Evolutionary conservation across 2,888 invertebrate species (phyloP).

Genomic region (Dolichomitus sp.): DNA sequence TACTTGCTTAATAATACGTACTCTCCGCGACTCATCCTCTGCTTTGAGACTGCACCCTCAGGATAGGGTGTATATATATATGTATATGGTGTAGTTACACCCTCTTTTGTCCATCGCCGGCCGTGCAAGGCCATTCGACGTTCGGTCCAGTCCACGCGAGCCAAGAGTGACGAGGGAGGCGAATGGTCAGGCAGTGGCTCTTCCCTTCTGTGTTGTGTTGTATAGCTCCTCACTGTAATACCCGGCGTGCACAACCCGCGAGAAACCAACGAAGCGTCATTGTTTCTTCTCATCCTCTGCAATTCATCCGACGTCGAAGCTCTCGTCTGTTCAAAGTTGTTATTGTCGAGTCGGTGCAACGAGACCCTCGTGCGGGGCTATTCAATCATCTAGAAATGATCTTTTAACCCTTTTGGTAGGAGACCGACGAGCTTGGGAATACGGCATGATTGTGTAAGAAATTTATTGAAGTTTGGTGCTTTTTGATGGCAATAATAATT

Average conservation of each 20-base stretch:
- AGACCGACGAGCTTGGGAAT: background rate
- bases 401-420: conserved; percentile 23
- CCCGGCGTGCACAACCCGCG: conserved; percentile 27
- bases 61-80: background rate
- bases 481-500: background rate
- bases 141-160: conserved; percentile 23
- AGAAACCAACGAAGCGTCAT: conserved; percentile 63
- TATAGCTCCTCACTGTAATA: conserved; percentile 4
- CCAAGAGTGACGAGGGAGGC: conserved; percentile 52
- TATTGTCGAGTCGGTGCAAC: conserved; percentile 4
- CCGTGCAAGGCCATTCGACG: conserved; percentile 19
- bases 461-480: background rate
- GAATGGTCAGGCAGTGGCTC: conserved; percentile 31
- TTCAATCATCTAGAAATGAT: conserved; percentile 18
- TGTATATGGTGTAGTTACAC: background rate
- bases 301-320: conserved; percentile 50
- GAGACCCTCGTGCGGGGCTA: background rate
- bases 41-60: conserved; percentile 24
- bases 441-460: background rate
- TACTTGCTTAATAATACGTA: conserved; percentile 84
- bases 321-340: conserved; percentile 9
- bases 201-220: conserved; percentile 38
- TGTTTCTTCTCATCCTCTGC: conserved; percentile 52
- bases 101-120: conserved; percentile 45
- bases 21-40: conserved; percentile 62